Base-by-base conservation (phyloP, 2,888 invertebrate genomes). In the Lobophora halterata region DNA sequence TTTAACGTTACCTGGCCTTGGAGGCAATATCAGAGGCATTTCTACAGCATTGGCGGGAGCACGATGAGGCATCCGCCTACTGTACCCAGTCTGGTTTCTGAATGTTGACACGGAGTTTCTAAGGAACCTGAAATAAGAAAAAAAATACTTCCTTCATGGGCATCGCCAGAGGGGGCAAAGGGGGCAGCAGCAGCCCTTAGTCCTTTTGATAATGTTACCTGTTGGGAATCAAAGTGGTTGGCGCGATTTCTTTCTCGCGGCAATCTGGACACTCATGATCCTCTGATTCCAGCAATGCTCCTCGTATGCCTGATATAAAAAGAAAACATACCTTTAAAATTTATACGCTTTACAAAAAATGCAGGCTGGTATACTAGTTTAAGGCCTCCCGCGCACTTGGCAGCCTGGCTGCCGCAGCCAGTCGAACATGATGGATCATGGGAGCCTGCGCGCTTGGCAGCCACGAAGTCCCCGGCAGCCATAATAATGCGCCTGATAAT, bases 221-320 rank as follows among this genome's bases (percentile, higher is more conserved):
- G 71, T 97, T 98, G 1, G 98, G 97, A 57, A 98, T 97, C 21
- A 98, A 89, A 1, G 95, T 96, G 27, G 95, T 96, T 0, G 98
- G 98, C 0, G 97, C 95, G 25, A 97, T 94, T 61, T 96, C 97
- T 60, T 95, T 94, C 71, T 97, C 97, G 39, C 95, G 93, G 71
- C 98, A 98, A 61, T 96, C 94, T 0, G 98, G 98, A 77, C 98
- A 98, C 71, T 97, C 95, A 61, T 97, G 97, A 46, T 97, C 97
- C 64, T 98, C 97, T 0, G 97, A 96, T 68, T 98, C 97, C 36
- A 98, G 73, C 27, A 98, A 83, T 25, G 93, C 93, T 44, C 93
- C 94, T 49, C 98, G 91, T 41, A 98, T 95, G 86, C 96, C 96
- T 96, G 63, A 46, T 37, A 0, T 45, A 17, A 17, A 21, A 17